A percentile compares a stretch with the other conserved stretches of the same genome.
These are phyloP conservation scores for Lottia scabra DNA, from an alignment of 2,888 invertebrate genomes.

Conservation along the genomic window DNA sequence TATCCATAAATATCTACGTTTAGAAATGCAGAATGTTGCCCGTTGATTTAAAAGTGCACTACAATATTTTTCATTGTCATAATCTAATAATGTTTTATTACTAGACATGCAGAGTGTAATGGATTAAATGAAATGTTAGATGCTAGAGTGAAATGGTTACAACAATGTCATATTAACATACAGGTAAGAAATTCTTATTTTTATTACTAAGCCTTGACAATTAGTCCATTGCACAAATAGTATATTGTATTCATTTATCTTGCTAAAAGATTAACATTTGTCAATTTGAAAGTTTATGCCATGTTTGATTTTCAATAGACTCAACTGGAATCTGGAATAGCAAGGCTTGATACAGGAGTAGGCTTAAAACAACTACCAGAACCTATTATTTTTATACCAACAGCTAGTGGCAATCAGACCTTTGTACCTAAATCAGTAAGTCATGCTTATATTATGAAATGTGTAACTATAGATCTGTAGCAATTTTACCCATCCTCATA, in stretches of 20 bases:
- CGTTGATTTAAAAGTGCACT: too few relatives aligned
- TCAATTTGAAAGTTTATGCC: too few relatives aligned
- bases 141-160: not conserved
- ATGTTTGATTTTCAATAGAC: not conserved
- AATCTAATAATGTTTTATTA: not conserved
- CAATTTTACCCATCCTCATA: too few relatives aligned
- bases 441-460: not conserved
- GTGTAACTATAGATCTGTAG: too few relatives aligned
- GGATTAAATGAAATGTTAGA: not conserved
- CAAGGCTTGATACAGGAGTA: constrained; percentile 5
- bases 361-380: constrained; percentile 10
- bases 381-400: not conserved
- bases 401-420: not conserved
- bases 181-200: not conserved
- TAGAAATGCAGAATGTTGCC: too few relatives aligned
- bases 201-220: too few relatives aligned
- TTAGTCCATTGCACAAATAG: too few relatives aligned
- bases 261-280: too few relatives aligned
- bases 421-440: not conserved
- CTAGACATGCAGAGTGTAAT: not conserved
- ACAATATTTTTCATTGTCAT: too few relatives aligned
- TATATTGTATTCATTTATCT: too few relatives aligned
- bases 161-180: not conserved
- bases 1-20: too few relatives aligned
- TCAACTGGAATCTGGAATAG: not conserved